These are phyloP conservation scores for Papilio dardanus DNA, from an alignment of 1,140 invertebrate genomes.

Conservation along the genomic window DNA sequence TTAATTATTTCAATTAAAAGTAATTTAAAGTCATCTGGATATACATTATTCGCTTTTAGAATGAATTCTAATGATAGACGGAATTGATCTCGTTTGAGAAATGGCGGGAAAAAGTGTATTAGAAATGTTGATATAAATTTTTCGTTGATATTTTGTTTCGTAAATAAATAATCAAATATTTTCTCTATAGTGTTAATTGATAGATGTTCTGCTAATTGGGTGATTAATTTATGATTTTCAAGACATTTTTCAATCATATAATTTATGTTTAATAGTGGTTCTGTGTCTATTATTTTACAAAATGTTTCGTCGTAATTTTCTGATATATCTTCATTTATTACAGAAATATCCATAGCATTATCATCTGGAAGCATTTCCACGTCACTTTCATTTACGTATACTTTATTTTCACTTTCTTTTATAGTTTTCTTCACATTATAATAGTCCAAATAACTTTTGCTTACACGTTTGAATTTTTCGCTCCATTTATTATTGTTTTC, in stretches of 20 bases:
- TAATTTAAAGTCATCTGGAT: conserved; percentile 42
- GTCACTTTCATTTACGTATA: background rate
- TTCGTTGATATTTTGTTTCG: background rate
- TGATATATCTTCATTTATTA: background rate
- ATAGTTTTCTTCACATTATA: background rate
- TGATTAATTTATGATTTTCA: background rate
- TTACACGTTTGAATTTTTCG: conserved; percentile 31
- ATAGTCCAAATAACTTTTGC: background rate
- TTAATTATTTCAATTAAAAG: conserved; percentile 50
- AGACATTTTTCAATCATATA: conserved; percentile 24
- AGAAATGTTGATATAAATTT: conserved; percentile 43
- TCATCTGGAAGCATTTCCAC: background rate
- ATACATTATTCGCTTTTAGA: conserved; percentile 41
- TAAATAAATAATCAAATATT: conserved; percentile 12
- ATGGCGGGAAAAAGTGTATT: conserved; percentile 46
- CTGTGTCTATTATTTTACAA: background rate
- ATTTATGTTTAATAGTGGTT: background rate
- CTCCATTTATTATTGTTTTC: conserved; percentile 32
- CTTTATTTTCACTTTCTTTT: too few species aligned
- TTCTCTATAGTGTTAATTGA: conserved; percentile 14
- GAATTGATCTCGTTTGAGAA: conserved; percentile 50
- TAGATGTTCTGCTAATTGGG: conserved; percentile 8
- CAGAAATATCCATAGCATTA: background rate
- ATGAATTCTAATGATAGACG: conserved; percentile 52
- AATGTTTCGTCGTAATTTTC: background rate